Conservation (phyloP, 2,797 vertebrate genomes). For the Anabas testudineus region DNA sequence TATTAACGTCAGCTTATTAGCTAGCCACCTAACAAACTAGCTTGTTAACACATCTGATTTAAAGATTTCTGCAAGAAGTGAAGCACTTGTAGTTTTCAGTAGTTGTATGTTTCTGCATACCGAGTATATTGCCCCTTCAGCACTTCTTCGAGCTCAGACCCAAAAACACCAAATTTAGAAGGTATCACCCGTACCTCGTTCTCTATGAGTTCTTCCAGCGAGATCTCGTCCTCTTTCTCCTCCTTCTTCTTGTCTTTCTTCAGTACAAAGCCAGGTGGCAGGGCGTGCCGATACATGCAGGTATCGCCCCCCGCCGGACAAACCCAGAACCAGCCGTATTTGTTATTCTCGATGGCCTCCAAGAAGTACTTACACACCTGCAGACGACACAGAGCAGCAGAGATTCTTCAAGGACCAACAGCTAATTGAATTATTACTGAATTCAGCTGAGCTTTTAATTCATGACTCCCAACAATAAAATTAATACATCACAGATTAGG, state of each 20-base stretch:
- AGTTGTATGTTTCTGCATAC: neutral
- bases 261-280: constrained; percentile 95
- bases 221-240: constrained; percentile 94
- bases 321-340: constrained; percentile 99
- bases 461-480: too few species aligned
- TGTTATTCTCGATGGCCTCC: constrained; percentile 97
- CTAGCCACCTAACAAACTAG: neutral
- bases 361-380: constrained; percentile 97
- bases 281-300: constrained; percentile 97
- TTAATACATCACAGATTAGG: too few species aligned
- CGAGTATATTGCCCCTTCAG: too few species aligned
- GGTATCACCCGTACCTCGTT: constrained; percentile 90
- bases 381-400: constrained; percentile 22
- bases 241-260: constrained; percentile 99
- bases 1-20: neutral
- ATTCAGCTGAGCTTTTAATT: too few species aligned
- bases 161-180: too few species aligned
- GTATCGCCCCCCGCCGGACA: constrained; percentile 92
- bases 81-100: neutral
- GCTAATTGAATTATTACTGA: neutral
- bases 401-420: too few species aligned
- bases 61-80: neutral
- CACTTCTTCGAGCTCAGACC: too few species aligned
- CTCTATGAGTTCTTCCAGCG: constrained; percentile 97
- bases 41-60: neutral